Base-by-base conservation (phyloP, 1,140 invertebrate genomes). In the Drosophila arizonae region DNA sequence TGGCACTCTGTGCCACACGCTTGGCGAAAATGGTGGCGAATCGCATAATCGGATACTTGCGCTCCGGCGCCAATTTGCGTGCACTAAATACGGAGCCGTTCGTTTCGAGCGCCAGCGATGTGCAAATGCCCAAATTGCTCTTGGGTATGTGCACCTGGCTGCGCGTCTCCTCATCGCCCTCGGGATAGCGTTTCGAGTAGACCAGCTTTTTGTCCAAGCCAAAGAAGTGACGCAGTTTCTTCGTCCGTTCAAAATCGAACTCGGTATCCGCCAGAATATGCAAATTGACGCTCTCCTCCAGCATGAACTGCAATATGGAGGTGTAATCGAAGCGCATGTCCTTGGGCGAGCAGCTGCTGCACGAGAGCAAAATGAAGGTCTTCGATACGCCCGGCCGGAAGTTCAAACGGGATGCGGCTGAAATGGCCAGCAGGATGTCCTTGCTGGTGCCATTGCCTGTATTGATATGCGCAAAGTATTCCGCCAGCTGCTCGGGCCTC, bases 341-440 rank as follows among this genome's bases (percentile, higher is more conserved):
- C 36, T 92, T 91, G 3, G 94, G 92, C 63, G 95, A 94, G 91
- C 96, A 97, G 21, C 93, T 92, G 0, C 95, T 94, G 91, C 97
- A 98, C 1, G 97, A 96, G 76, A 98, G 87, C 6, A 98, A 92
- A 51, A 98, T 93, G 61, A 98, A 95, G 1, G 95, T 96, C 87
- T 97, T 97, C 0, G 96, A 96, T 3, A 95, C 96, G 17, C 96
- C 97, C 1, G 96, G 93, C n/a, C 97, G 93, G 92, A 97, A 97
- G 54, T 95, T 94, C 15, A 98, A 93, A 51, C 94, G 93, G 3
- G 95, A 94, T 41, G 96, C 96, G 77, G 94, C 95, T 6, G 94
- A 93, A 9, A 98, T 93, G 3, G 97, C 97, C 17, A 92, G 93
- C 80, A 97, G 95, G 65, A 96, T 94, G 90, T 97, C 96, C 28